phyloP scores from a whole-genome alignment of 2,888 invertebrate species.

The Brachypalpus laphriformis region DNA sequence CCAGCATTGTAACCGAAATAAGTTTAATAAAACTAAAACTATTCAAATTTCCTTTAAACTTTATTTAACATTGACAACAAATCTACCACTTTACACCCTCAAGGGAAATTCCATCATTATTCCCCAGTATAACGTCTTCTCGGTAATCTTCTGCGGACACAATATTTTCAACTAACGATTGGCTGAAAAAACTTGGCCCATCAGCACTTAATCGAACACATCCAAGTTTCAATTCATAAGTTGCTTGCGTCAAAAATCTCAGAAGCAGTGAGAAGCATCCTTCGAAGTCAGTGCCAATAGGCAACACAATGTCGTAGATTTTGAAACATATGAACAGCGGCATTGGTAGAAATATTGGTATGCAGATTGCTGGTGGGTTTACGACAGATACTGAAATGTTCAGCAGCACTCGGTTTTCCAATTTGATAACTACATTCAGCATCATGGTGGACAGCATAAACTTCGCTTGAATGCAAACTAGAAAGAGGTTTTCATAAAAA shows the following conservation, averaged over 20 bases:
- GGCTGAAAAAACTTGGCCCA: neutral
- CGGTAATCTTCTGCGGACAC: conserved; percentile 15
- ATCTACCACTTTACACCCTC: neutral
- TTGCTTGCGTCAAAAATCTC: neutral
- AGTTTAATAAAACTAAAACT: neutral
- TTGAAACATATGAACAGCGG: conserved; percentile 25
- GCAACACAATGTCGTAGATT: conserved; percentile 8
- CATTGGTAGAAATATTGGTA: conserved; percentile 1
- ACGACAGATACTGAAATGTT: neutral
- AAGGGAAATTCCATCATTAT: conserved; percentile 10
- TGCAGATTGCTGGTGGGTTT: neutral
- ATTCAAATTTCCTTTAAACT: neutral
- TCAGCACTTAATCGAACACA: neutral
- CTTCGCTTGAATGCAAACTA: conserved; percentile 7
- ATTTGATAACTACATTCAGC: neutral
- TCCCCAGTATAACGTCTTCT: neutral
- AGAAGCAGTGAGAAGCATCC: conserved; percentile 4
- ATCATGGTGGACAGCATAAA: neutral
- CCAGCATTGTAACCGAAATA: no score
- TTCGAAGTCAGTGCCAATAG: conserved; percentile 10
- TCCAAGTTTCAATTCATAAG: conserved; percentile 4
- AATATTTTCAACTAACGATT: neutral
- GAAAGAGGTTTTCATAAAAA: neutral
- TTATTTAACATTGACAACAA: neutral
- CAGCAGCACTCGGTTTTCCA: neutral